Evolutionary conservation across 2,888 invertebrate species (phyloP).

Genomic region (Oxytorus armatus): DNA sequence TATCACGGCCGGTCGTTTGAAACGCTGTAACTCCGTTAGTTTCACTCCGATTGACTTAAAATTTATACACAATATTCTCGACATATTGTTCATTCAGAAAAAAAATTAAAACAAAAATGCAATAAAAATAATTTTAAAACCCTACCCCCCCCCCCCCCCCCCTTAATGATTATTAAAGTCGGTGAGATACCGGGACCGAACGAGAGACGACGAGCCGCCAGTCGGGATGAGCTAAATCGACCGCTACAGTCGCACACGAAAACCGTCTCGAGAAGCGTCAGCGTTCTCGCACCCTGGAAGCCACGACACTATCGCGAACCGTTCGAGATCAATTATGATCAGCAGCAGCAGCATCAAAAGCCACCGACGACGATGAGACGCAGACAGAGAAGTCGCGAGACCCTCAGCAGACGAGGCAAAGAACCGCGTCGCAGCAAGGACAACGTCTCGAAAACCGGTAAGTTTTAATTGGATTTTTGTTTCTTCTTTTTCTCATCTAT

Average conservation of each 20-base stretch:
- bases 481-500: too few relatives aligned
- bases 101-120: too few relatives aligned
- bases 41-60: too few relatives aligned
- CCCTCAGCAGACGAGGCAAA: constrained; percentile 81
- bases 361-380: constrained; percentile 82
- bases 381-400: constrained; percentile 81
- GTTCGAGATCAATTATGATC: constrained; percentile 92
- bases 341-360: constrained; percentile 85
- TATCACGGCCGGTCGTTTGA: too few relatives aligned
- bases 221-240: constrained; percentile 91
- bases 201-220: constrained; percentile 87
- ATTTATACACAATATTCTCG: too few relatives aligned
- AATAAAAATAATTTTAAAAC: neutral
- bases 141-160: neutral
- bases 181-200: constrained; percentile 93
- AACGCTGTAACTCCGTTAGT: too few relatives aligned
- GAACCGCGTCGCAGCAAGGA: constrained; percentile 80
- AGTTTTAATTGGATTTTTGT: constrained; percentile 9
- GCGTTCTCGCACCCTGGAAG: constrained; percentile 94
- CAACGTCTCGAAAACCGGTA: constrained; percentile 81
- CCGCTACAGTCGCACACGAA: constrained; percentile 88
- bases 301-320: constrained; percentile 90
- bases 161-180: constrained; percentile 84
- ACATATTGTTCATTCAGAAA: too few relatives aligned
- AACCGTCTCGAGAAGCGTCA: constrained; percentile 91